Evolutionary conservation across 2,113 vertebrate genomes (phyloP).

Genomic region (Istiophorus platypterus): DNA sequence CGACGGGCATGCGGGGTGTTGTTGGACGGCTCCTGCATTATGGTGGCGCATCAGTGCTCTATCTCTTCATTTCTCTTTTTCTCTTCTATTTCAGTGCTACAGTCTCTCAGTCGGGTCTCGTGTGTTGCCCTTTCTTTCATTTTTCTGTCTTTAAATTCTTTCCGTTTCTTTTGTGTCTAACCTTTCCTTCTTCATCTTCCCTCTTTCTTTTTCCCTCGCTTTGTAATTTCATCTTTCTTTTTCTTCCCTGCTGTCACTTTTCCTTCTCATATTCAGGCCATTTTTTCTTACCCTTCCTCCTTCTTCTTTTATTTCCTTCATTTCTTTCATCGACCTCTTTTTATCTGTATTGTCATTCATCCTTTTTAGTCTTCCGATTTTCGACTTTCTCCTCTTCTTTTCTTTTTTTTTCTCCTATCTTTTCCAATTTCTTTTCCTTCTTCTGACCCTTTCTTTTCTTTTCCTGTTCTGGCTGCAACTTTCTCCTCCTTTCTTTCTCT

Average conservation of each 20-base stretch:
- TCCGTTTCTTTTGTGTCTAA: background rate
- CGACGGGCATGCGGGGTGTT: slow-evolving; percentile 82
- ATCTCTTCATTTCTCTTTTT: slow-evolving; percentile 36
- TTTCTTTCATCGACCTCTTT: background rate
- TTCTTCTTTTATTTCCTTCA: background rate
- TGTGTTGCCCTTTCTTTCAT: background rate
- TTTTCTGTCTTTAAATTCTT: background rate
- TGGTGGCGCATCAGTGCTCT: slow-evolving; percentile 76
- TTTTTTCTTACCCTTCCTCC: background rate
- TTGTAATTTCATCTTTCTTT: background rate
- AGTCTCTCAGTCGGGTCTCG: background rate
- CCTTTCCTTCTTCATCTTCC: background rate
- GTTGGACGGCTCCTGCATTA: slow-evolving; percentile 88
- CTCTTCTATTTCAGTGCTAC: slow-evolving; percentile 14
- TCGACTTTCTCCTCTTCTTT: background rate
- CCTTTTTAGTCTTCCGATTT: background rate
- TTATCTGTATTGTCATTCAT: background rate
- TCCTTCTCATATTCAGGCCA: background rate
- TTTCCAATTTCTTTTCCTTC: background rate
- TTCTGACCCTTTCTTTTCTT: background rate
- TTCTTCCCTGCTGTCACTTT: background rate
- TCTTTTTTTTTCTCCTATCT: background rate
- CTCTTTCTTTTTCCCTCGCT: background rate
- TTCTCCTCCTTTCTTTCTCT: background rate
- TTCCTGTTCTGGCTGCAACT: background rate